Percentiles rank a stretch among this genome's conserved stretches.
Conservation (phyloP, 1,140 invertebrate species). For the Diabrotica undecimpunctata region DNA sequence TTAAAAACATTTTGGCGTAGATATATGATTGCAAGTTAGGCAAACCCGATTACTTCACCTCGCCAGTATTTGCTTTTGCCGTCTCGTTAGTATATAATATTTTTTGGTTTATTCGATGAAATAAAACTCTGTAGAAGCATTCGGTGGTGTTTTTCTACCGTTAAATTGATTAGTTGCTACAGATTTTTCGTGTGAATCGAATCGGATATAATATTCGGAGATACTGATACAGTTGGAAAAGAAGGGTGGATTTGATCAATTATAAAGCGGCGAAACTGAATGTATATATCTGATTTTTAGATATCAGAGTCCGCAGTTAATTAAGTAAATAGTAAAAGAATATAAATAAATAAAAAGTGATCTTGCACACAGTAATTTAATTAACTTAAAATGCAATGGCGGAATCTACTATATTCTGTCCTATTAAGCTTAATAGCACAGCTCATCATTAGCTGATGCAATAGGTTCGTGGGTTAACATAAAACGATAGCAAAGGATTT, state of each 20-base stretch:
- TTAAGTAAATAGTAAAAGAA: no score
- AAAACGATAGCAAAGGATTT: no score
- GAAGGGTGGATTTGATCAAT: neutral
- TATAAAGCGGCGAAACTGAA: no score
- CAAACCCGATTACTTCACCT: neutral
- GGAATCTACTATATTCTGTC: no score
- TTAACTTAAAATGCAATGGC: no score
- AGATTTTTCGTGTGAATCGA: neutral
- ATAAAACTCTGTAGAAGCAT: neutral
- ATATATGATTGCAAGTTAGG: conserved; percentile 1
- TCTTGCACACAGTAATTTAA: no score
- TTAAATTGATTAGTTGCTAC: neutral
- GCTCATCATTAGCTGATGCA: no score
- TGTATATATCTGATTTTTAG: no score
- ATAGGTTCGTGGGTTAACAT: no score
- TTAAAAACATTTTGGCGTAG: neutral
- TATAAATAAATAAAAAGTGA: no score
- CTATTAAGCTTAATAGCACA: no score
- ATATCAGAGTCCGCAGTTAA: no score
- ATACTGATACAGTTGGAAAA: neutral
- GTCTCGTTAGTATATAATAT: neutral
- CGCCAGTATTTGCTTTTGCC: neutral
- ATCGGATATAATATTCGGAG: neutral
- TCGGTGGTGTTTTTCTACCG: neutral
- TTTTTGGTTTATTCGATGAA: neutral